phyloP scores from a whole-genome alignment of 2,113 vertebrate genomes.

The Lates calcarifer region DNA sequence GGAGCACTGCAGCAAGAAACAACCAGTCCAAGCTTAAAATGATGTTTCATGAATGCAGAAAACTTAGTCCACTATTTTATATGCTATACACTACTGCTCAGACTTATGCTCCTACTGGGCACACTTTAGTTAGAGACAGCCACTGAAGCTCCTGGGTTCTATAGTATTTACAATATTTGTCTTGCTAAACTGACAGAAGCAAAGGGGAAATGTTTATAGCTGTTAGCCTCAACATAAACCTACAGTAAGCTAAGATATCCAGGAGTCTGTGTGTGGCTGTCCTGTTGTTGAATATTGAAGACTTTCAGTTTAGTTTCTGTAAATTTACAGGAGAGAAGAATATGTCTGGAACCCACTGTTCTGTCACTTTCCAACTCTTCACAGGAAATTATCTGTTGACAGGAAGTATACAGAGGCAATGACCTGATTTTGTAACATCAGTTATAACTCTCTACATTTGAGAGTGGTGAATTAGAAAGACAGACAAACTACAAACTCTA shows the following conservation, averaged over 20 bases:
- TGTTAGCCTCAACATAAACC: too few species aligned
- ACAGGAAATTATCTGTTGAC: background rate
- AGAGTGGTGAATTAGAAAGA: background rate
- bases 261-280: background rate
- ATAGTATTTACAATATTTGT: background rate
- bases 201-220: too few species aligned
- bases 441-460: background rate
- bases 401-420: background rate
- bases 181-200: background rate
- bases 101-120: background rate
- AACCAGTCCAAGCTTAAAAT: background rate
- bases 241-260: background rate
- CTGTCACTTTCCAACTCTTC: background rate
- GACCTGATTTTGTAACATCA: background rate
- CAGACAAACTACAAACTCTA: background rate
- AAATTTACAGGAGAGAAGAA: background rate
- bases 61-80: too few species aligned
- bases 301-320: background rate
- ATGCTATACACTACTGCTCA: background rate
- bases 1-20: background rate
- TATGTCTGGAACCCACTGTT: background rate
- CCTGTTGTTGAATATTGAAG: background rate
- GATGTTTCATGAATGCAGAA: background rate
- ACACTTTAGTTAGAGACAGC: background rate
- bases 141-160: background rate